Conservation (phyloP, 2,113 vertebrate species). For the Siphamia tubifer region DNA sequence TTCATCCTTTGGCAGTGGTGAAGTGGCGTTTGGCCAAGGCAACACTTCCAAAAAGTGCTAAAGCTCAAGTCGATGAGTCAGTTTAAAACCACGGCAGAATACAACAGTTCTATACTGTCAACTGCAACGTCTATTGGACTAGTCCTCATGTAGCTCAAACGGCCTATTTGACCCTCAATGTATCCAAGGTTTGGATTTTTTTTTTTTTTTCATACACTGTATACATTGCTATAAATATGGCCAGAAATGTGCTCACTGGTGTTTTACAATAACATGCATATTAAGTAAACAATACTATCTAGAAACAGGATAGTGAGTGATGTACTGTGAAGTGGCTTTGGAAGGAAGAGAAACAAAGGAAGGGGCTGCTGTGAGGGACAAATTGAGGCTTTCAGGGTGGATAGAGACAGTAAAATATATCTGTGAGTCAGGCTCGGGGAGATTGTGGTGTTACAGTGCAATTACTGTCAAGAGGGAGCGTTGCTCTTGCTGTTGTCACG, state of each 20-base stretch:
- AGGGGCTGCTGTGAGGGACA: not conserved
- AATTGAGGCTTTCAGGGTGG: not conserved
- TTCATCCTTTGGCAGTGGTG: constrained; percentile 70
- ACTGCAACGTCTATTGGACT: not conserved
- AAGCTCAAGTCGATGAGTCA: constrained; percentile 49
- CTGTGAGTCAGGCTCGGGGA: constrained; percentile 37
- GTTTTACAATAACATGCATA: constrained; percentile 71
- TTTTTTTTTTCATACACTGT: constrained; percentile 33
- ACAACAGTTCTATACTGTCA: constrained; percentile 11
- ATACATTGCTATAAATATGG: constrained; percentile 49
- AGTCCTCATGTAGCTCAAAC: not conserved
- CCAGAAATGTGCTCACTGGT: constrained; percentile 52
- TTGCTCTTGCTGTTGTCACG: constrained; percentile 81
- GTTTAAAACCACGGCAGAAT: constrained; percentile 25
- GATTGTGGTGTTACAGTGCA: constrained; percentile 23
- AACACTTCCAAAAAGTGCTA: constrained; percentile 62
- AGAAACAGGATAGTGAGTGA: constrained; percentile 43
- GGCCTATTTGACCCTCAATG: not conserved
- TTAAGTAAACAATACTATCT: constrained; percentile 55
- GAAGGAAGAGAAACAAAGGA: constrained; percentile 1
- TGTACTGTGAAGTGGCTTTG: constrained; percentile 25
- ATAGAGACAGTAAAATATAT: constrained; percentile 44
- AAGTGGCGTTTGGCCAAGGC: constrained; percentile 61
- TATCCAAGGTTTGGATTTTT: constrained; percentile 5
- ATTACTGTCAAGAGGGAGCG: constrained; percentile 78